Evolutionary conservation across 2,797 vertebrate genomes (phyloP), one percentile per base, ranked within the genome.

Genomic region (Platalea minor): DNA sequence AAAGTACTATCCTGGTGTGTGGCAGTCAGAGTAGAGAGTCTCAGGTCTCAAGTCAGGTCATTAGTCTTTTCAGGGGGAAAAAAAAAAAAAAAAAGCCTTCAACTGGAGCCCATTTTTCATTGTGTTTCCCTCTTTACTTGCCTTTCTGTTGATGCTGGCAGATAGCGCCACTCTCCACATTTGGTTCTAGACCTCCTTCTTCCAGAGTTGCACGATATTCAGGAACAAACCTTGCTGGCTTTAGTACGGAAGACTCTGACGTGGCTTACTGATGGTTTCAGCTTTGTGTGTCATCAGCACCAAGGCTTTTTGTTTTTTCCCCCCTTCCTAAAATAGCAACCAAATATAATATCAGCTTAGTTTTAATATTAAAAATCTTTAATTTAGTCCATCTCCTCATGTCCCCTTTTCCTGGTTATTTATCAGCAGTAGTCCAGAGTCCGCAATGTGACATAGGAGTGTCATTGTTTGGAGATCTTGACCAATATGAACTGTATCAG

Each of bases 391-490:
- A 3, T 41, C 13, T 92, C 26, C 65, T 89, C 8, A 10, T 7
- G 7, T 74, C 10, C 2, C 4, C 4, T 86, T 83, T 74, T 63
- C 35, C 31, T 83, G 13, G 7, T 21, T 64, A 19, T 45, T 79
- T 63, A 28, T 39, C 29, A 82, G 21, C 68, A 80, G n/a, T 16
- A 39, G 24, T 60, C 18, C 23, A 50, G 54, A 33, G 26, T 70
- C 8, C 3, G 2, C 21, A 75, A 13, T n/a, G 17, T 0, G 5
- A 18, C 10, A 15, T 5, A 24, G 3, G 7, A 15, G 0, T 37
- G 6, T 68, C 23, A 54, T 19, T 28, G 37, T 67, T 85, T 17
- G 29, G 48, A 85, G 14, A 26, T 70, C 37, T 68, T 72, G 20
- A 35, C 26, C 1, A 2, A 45, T 25, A 23, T 0, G 10, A 28